phyloP scores from a whole-genome alignment of 2,888 invertebrate species.

The Pristionchus japonicus region DNA sequence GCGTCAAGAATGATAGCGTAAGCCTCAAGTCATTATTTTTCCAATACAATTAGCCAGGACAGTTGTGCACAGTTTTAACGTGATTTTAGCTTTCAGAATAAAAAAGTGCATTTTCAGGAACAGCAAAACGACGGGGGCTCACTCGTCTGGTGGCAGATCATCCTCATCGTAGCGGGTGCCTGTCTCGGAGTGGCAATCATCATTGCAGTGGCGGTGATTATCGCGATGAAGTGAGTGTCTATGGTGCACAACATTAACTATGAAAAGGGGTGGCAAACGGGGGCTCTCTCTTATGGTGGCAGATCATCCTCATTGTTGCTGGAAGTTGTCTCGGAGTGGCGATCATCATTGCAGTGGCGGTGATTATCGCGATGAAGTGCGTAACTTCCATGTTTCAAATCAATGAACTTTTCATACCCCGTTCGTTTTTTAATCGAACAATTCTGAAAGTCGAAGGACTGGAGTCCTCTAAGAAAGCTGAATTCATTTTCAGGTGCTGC shows the following conservation, averaged over 20 bases:
- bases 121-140: not conserved
- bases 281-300: conserved; percentile 14
- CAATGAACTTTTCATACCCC: no score
- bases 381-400: no score
- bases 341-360: not conserved
- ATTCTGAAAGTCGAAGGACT: no score
- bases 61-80: not conserved
- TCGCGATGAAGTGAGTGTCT: not conserved
- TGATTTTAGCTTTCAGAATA: not conserved
- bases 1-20: not conserved
- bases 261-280: no score
- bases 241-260: no score
- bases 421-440: no score
- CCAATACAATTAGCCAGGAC: not conserved
- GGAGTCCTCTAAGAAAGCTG: no score
- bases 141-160: conserved; percentile 17
- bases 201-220: not conserved
- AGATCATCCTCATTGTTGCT: not conserved
- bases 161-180: not conserved
- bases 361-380: not conserved
- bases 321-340: not conserved
- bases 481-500: not conserved
- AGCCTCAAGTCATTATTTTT: not conserved
- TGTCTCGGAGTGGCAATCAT: not conserved
- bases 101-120: no score